These are phyloP conservation scores for Cordilura impudica DNA, from an alignment of 2,888 invertebrate species.

Conservation along the genomic window DNA sequence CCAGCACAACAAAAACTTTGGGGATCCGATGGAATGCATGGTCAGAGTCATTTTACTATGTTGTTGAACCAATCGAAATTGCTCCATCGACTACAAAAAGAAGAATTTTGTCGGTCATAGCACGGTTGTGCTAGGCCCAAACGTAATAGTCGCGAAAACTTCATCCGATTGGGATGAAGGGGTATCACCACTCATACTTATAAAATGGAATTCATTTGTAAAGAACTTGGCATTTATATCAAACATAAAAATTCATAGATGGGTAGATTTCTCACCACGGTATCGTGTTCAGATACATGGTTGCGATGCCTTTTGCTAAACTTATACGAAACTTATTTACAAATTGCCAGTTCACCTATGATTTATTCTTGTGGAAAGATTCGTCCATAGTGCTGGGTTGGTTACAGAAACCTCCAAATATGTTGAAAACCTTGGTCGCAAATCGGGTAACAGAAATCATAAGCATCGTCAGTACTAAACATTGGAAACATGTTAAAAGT, in stretches of 20 bases:
- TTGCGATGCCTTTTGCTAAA: conserved; percentile 6
- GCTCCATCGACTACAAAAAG: too few species aligned
- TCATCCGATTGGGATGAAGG: too few species aligned
- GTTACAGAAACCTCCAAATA: conserved; percentile 23
- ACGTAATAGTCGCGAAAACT: conserved; percentile 20
- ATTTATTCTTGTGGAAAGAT: conserved; percentile 16
- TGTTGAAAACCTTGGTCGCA: conserved; percentile 17
- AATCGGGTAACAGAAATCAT: conserved; percentile 8
- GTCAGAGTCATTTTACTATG: conserved; percentile 22
- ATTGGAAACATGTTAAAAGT: conserved; percentile 23
- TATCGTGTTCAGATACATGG: too few species aligned
- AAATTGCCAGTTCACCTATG: too few species aligned
- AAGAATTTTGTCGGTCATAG: conserved; percentile 16
- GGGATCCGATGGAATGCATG: conserved; percentile 40
- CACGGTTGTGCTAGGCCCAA: conserved; percentile 30
- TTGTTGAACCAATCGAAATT: background rate
- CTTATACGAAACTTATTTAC: background rate
- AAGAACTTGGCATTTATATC: too few species aligned
- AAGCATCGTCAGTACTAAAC: background rate
- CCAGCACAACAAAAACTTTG: conserved; percentile 34
- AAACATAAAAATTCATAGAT: too few species aligned
- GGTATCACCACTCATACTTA: too few species aligned
- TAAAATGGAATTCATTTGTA: too few species aligned
- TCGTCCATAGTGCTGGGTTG: conserved; percentile 14
- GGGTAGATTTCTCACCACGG: too few species aligned